Percentiles rank a stretch among this genome's conserved stretches.
These are phyloP conservation scores for Ptychodera flava DNA, from an alignment of 35 echinoderm and acorn worm genomes.

Conservation along the genomic window DNA sequence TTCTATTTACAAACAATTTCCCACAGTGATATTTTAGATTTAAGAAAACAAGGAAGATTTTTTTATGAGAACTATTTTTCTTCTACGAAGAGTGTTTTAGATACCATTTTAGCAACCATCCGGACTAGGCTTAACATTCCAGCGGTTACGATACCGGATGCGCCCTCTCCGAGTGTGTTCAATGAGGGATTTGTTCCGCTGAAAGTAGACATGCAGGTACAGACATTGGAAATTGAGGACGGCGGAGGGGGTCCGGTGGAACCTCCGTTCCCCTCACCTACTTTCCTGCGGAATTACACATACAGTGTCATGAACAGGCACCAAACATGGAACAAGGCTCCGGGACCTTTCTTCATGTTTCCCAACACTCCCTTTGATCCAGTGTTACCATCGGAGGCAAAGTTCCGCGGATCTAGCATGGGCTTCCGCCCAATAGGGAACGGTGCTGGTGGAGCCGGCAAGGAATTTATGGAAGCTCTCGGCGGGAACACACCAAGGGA, in stretches of 20 bases:
- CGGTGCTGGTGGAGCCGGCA: slow-evolving; percentile 82
- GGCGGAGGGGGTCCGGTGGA: slow-evolving; percentile 60
- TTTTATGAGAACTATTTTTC: slow-evolving; percentile 82
- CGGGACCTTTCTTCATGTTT: slow-evolving; percentile 76
- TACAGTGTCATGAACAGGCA: slow-evolving; percentile 39
- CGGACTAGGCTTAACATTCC: slow-evolving; percentile 84
- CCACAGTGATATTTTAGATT: slow-evolving; percentile 73
- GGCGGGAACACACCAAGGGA: slow-evolving; percentile 91
- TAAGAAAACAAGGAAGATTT: slow-evolving; percentile 81
- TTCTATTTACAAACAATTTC: slow-evolving; percentile 91
- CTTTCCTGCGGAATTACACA: slow-evolving; percentile 83
- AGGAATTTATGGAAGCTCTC: slow-evolving; percentile 84
- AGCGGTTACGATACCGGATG: slow-evolving; percentile 53
- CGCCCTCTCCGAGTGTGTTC: slow-evolving; percentile 56
- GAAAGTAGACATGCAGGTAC: slow-evolving; percentile 46
- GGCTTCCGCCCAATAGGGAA: slow-evolving; percentile 85
- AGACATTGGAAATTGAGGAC: slow-evolving; percentile 77
- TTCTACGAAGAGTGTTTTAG: slow-evolving; percentile 45
- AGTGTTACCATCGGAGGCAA: slow-evolving; percentile 77
- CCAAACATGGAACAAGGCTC: slow-evolving; percentile 66
- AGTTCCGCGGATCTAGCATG: slow-evolving; percentile 68
- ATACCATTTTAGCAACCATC: slow-evolving; percentile 63
- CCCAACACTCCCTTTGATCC: slow-evolving; percentile 86
- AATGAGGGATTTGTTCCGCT: slow-evolving; percentile 34
- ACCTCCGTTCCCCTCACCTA: slow-evolving; percentile 83